A percentile compares a stretch with the other conserved stretches of the same genome.
Evolutionary conservation across 2,113 vertebrate species (phyloP).

Genomic region (Odocoileus virginianus): DNA sequence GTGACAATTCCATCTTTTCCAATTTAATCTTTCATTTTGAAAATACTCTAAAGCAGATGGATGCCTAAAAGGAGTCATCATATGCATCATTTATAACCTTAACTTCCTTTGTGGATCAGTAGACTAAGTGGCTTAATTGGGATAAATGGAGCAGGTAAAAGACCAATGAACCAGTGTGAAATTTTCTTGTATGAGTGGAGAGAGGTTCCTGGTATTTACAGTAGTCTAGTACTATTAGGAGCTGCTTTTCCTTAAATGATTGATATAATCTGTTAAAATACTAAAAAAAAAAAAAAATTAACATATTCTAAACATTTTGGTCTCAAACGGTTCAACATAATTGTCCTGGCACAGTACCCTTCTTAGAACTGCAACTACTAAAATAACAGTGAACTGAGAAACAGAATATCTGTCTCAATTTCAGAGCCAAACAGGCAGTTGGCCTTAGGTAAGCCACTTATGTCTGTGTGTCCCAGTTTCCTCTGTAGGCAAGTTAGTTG

Average conservation of each 20-base stretch:
- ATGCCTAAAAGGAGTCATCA: constrained; percentile 60
- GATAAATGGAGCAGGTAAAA: constrained; percentile 81
- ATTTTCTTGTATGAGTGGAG: constrained; percentile 58
- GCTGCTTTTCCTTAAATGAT: constrained; percentile 31
- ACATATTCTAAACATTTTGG: neutral
- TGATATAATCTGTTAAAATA: neutral
- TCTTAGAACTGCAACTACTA: neutral
- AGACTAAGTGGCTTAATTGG: constrained; percentile 76
- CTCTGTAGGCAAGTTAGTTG: neutral
- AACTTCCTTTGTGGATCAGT: constrained; percentile 71
- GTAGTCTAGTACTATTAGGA: constrained; percentile 26
- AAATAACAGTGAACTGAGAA: neutral
- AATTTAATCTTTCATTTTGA: constrained; percentile 60
- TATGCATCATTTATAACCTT: constrained; percentile 76
- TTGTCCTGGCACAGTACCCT: neutral
- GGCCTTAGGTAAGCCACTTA: neutral
- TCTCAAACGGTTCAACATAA: neutral
- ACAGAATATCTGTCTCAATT: neutral
- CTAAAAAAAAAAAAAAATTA: neutral
- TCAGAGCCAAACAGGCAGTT: neutral
- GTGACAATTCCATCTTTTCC: constrained; percentile 16
- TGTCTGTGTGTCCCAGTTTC: neutral
- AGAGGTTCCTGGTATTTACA: constrained; percentile 55
- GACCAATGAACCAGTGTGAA: constrained; percentile 74
- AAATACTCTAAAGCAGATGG: constrained; percentile 48